These are phyloP conservation scores for Actinia equina DNA, from an alignment of 64 coral and sea anemone species.

Conservation along the genomic window DNA sequence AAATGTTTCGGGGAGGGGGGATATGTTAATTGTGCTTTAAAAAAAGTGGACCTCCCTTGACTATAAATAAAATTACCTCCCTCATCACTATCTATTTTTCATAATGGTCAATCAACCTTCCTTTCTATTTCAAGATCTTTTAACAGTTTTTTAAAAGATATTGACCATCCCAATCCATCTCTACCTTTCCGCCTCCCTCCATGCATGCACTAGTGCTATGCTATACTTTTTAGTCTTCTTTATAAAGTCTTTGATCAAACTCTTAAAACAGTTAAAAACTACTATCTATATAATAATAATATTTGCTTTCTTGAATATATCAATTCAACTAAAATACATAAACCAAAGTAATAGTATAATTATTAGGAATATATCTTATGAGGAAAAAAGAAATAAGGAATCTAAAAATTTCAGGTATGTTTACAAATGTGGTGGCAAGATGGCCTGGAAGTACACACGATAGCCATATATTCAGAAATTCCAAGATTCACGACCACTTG, in stretches of 20 bases:
- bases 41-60: neutral
- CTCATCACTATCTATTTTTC: neutral
- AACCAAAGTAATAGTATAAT: too few relatives aligned
- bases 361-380: neutral
- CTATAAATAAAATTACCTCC: neutral
- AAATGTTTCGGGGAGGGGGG: neutral
- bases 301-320: too few relatives aligned
- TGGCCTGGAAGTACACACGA: constrained; percentile 41
- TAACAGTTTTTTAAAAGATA: neutral
- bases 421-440: constrained; percentile 27
- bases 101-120: neutral
- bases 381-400: neutral
- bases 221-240: too few relatives aligned
- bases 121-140: neutral
- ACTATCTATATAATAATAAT: too few relatives aligned
- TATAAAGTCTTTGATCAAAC: too few relatives aligned
- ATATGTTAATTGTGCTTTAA: neutral
- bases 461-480: constrained; percentile 31
- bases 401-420: neutral
- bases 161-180: neutral
- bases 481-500: constrained; percentile 11
- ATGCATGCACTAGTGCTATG: neutral
- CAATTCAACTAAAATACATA: too few relatives aligned
- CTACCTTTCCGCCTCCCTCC: neutral
- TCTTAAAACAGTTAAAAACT: too few relatives aligned